Conservation (phyloP, 2,888 invertebrate species). For the Phortica okadai region DNA sequence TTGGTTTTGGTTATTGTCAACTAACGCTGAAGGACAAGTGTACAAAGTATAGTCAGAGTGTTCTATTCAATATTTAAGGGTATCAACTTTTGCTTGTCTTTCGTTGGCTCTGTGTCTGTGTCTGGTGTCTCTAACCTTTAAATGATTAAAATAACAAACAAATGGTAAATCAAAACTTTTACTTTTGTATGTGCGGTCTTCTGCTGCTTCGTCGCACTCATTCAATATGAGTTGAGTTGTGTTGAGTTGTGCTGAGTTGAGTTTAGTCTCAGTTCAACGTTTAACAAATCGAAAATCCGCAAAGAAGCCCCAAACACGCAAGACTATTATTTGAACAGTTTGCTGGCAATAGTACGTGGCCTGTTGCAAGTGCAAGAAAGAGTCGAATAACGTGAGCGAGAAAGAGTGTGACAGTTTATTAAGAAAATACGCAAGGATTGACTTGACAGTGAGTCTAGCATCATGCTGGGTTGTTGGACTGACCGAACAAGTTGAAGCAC, state of each 20-base stretch:
- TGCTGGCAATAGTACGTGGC: background rate
- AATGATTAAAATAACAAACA: constrained; percentile 30
- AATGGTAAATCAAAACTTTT: constrained; percentile 27
- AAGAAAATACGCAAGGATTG: constrained; percentile 26
- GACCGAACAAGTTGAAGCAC: background rate
- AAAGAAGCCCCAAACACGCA: constrained; percentile 15
- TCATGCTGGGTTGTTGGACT: background rate
- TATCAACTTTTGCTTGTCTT: constrained; percentile 7
- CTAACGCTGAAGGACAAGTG: background rate
- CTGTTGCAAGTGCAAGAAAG: background rate
- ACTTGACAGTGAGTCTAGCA: constrained; percentile 8
- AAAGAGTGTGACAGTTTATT: constrained; percentile 10
- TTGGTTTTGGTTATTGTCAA: constrained; percentile 33
- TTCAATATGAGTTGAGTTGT: background rate
- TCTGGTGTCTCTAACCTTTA: background rate
- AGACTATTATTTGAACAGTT: constrained; percentile 23
- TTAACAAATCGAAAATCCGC: constrained; percentile 12
- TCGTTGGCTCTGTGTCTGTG: background rate
- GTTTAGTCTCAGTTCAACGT: background rate
- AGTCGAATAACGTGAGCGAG: background rate
- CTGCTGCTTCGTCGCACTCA: background rate
- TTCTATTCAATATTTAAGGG: constrained; percentile 16
- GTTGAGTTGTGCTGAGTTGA: background rate
- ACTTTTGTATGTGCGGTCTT: background rate
- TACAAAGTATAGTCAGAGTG: background rate